Evolutionary conservation across 2,113 vertebrate genomes (phyloP), one percentile per base, ranked within the genome.

Genomic region (Myotis davidii): DNA sequence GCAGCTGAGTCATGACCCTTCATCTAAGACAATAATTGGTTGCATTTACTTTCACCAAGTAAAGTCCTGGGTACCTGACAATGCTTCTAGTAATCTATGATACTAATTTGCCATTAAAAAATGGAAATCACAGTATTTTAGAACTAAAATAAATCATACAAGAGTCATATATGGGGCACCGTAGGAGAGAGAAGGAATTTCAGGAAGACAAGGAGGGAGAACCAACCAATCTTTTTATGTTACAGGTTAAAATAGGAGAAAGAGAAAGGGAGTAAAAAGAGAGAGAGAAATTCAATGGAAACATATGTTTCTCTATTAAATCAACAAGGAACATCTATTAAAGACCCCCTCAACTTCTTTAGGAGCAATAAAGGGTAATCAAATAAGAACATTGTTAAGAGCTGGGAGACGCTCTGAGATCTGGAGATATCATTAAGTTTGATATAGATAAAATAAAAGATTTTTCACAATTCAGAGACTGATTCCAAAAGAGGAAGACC

Each of bases 401-500:
- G 25, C 16, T 52, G 3, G 4, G 32, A 59, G 16, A 78, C 14
- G 29, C 11, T 70, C 29, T 70, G 52, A 83, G n/a, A 16, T 29
- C 50, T 78, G 2, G 4, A 70, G 25, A 61, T 32, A 42, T 21
- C 50, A 52, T 34, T 34, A 72, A 50, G 13, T 56, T 48, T 67
- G 23, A 79, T 23, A 18, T 4, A 85, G 27, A 90, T 10, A 56
- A 79, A 54, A 37, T 10, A 52, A 61, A 52, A 61, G 4, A 37
- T 12, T 81, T 76, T 94, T 45, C 56, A 64, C 79, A 94, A 89
- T 76, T 54, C 52, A 85, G 50, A 84, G 85, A 54, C 18, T 37
- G 29, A 85, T 52, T 88, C 90, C 67, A 20, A 69, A 94, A 92
- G 65, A 92, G 37, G 54, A 78, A 74, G 69, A 34, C 50, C 32